Percentiles rank a stretch among this genome's conserved stretches.
Evolutionary conservation across 2,113 vertebrate genomes (phyloP).

Genomic region (Callorhinus ursinus): DNA sequence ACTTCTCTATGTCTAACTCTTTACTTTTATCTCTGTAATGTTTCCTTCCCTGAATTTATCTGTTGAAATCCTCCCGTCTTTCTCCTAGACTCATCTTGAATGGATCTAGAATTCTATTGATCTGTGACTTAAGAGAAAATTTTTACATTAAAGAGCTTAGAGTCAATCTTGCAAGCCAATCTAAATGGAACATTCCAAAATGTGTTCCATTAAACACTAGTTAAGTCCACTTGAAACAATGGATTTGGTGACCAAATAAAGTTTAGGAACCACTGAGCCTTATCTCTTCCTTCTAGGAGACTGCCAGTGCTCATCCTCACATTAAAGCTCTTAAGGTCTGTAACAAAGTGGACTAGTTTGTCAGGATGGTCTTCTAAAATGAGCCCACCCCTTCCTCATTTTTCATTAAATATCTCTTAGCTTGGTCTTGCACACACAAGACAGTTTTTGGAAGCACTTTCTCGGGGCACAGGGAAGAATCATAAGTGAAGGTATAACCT

Average conservation of each 20-base stretch:
- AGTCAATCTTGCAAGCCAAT: background rate
- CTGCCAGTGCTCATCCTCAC: background rate
- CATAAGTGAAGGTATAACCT: background rate
- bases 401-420: background rate
- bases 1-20: background rate
- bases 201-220: background rate
- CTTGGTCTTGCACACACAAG: background rate
- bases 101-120: background rate
- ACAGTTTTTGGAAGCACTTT: background rate
- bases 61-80: background rate
- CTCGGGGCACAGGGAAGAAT: background rate
- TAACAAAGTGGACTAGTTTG: background rate
- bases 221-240: background rate
- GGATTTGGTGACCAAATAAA: background rate
- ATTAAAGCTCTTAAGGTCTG: background rate
- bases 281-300: background rate
- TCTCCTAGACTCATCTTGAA: background rate
- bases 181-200: background rate
- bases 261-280: background rate
- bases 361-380: background rate
- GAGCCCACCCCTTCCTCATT: background rate
- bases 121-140: background rate
- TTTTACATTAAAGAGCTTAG: background rate
- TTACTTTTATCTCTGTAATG: background rate
- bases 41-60: background rate